Percentiles rank a stretch among this genome's conserved stretches.
phyloP scores from a whole-genome alignment of 2,797 vertebrate species.

The Sebastes minor region DNA sequence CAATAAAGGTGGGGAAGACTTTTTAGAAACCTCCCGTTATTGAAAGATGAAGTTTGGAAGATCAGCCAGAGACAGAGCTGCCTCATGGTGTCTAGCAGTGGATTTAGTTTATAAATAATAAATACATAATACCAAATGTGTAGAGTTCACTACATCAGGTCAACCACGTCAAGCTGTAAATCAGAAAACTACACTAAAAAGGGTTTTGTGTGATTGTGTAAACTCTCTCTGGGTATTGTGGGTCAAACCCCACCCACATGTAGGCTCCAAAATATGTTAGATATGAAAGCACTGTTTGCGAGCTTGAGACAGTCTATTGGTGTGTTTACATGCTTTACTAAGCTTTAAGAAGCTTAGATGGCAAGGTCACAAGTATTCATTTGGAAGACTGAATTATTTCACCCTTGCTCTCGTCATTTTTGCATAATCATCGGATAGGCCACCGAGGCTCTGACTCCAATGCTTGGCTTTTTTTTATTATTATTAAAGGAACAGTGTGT shows the following conservation, averaged over 20 bases:
- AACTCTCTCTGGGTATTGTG: slow-evolving; percentile 20
- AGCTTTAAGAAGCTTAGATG: neutral
- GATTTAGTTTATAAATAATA: neutral
- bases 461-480: neutral
- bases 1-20: neutral
- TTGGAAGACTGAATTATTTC: neutral
- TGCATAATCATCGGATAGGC: neutral
- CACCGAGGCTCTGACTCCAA: neutral
- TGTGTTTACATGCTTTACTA: neutral
- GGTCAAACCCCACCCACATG: slow-evolving; percentile 54
- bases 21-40: neutral
- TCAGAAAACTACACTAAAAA: neutral
- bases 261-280: slow-evolving; percentile 15
- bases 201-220: slow-evolving; percentile 13
- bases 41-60: neutral
- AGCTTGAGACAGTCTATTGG: neutral
- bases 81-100: neutral
- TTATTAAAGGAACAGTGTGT: no score
- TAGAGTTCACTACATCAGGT: neutral
- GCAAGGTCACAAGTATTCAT: neutral
- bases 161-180: neutral
- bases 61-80: neutral
- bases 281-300: slow-evolving; percentile 12
- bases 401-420: neutral
- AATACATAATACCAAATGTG: no score